Conservation (phyloP, 2,113 vertebrate genomes). For the Sterna hirundo region DNA sequence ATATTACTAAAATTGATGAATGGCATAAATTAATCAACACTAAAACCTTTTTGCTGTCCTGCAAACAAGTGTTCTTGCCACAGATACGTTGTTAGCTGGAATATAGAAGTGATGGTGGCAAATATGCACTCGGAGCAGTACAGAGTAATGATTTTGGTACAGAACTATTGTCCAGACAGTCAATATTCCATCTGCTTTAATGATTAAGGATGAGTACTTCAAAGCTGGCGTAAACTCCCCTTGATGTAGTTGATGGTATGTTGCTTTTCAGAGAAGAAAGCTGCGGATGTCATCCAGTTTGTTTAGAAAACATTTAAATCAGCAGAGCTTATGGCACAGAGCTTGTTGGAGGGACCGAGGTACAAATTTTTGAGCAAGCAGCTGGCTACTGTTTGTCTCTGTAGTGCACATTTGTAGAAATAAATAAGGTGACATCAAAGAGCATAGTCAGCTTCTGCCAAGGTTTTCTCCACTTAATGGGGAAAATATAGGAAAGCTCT, state of each 20-base stretch:
- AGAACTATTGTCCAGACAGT: not conserved
- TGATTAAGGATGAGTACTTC: not conserved
- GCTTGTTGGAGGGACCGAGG: not conserved
- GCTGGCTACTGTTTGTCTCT: not conserved
- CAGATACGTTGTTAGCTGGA: not conserved
- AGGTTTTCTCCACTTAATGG: not conserved
- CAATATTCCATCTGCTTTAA: not conserved
- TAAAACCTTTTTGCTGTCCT: not conserved
- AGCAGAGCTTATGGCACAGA: not conserved
- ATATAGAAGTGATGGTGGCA: not conserved
- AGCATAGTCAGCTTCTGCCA: not conserved
- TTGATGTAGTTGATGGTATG: not conserved
- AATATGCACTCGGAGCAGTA: not conserved
- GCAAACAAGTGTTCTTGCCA: not conserved
- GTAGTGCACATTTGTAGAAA: not conserved
- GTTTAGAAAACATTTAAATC: not conserved
- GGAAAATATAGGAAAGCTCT: not conserved
- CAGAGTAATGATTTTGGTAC: not conserved
- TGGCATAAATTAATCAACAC: not conserved
- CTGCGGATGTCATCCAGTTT: not conserved
- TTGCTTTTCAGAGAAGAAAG: not conserved
- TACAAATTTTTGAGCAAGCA: not conserved
- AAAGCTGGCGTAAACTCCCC: not conserved
- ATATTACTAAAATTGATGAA: not conserved
- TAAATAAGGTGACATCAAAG: not conserved